Base-by-base conservation (phyloP, 2,113 vertebrate species). In the Mus pahari region DNA sequence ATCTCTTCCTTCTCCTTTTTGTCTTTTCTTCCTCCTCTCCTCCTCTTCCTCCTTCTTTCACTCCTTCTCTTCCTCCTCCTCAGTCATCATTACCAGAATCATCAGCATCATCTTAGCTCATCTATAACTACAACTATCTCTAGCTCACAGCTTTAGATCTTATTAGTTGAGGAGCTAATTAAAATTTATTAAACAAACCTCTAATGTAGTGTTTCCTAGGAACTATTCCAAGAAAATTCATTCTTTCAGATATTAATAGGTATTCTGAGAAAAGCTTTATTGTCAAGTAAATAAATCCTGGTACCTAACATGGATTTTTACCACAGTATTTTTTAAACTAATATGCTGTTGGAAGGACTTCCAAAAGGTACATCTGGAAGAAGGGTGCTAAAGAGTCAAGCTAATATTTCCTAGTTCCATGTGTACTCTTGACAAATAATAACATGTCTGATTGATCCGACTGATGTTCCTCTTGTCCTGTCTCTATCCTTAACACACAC, bases 191-290 rank as follows among this genome's bases (percentile, higher is more conserved):
- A 92, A 70, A 53, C 33, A 22, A 71, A 89, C 28, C 81, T 94
- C 70, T 81, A 62, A 68, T 64, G 71, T 36, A 82, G 78, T 14
- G 64, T 81, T 95, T 96, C 89, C 88, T 66, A 81, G 93, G 83
- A 73, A 94, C n/a, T 81, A 89, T 95, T 93, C 94, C 84, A 95
- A 92, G 95, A 96, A 79, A 3, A 26, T 48, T 73, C 33, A 50
- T 64, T 87, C 79, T 90, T 94, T 22, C 70, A 71, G 81, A 89
- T 94, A 92, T 74, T 71, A 92, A 92, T 90, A 81, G 36, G 48
- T n/a, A 36, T 96, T 97, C 95, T 89, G 45, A 94, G 96, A 89
- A 97, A 92, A 13, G 13, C 79, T 74, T n/a, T 66, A 28, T 64
- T 87, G 50, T 79, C 77, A 95, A 96, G 64, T 92, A 55, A 88